Percentiles rank a stretch among this genome's conserved stretches.
Evolutionary conservation across 1,140 invertebrate species (phyloP).

Genomic region (Trichonephila inaurata): DNA sequence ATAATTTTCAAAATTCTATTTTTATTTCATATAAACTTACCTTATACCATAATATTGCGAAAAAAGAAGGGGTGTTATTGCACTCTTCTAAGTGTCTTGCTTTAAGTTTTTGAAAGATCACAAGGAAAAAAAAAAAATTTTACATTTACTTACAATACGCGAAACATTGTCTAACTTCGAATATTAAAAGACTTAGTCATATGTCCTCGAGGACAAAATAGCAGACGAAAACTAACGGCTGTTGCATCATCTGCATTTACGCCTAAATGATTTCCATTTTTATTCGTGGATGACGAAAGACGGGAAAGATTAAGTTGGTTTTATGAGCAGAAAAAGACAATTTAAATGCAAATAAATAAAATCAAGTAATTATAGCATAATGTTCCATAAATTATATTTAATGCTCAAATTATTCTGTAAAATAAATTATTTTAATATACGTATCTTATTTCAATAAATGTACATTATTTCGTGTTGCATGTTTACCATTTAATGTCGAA

Average conservation of each 20-base stretch:
- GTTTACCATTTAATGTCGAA: no score
- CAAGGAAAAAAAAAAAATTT: background rate
- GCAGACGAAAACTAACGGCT: background rate
- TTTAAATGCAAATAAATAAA: background rate
- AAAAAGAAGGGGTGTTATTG: background rate
- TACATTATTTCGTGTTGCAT: no score
- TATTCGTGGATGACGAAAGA: background rate
- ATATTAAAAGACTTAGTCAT: background rate
- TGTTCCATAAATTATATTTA: no score
- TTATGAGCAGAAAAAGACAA: background rate
- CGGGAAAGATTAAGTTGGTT: background rate
- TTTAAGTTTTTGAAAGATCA: background rate
- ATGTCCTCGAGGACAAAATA: background rate
- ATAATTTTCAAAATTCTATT: no score
- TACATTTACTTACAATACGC: background rate
- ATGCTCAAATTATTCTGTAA: no score
- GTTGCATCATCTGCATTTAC: background rate
- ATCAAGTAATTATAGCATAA: no score
- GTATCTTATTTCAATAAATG: no score
- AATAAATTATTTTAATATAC: no score
- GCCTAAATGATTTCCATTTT: background rate
- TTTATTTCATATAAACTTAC: no score
- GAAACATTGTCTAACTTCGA: background rate
- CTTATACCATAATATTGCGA: no score
- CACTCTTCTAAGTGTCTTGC: background rate